Evolutionary conservation across 2,797 vertebrate species (phyloP).

Genomic region (Malacoraja senta): DNA sequence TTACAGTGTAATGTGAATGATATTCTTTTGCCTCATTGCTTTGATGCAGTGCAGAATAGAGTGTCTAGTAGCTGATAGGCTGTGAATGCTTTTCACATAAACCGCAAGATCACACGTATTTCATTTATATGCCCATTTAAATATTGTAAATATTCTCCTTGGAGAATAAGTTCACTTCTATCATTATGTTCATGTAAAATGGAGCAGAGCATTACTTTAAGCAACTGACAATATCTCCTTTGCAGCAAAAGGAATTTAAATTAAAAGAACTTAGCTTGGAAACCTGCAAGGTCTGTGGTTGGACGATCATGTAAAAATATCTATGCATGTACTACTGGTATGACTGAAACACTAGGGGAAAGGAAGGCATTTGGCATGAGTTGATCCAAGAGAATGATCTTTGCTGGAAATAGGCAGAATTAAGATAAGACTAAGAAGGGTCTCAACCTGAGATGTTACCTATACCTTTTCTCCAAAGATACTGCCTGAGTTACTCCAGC

Average conservation of each 20-base stretch:
- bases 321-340: background rate
- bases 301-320: background rate
- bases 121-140: background rate
- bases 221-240: background rate
- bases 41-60: background rate
- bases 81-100: background rate
- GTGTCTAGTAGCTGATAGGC: background rate
- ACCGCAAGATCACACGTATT: background rate
- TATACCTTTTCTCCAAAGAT: too few relatives aligned
- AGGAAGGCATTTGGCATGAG: background rate
- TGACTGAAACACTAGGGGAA: background rate
- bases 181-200: background rate
- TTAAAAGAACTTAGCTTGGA: too few relatives aligned
- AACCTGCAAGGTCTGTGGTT: background rate
- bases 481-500: too few relatives aligned
- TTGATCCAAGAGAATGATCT: background rate
- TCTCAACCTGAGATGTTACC: too few relatives aligned
- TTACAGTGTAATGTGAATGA: too few relatives aligned
- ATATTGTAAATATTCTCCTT: background rate
- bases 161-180: background rate
- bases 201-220: background rate
- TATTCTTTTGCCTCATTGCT: slow-evolving; percentile 2
- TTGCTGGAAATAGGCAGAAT: background rate
- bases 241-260: too few relatives aligned
- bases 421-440: background rate